A percentile compares a stretch with the other conserved stretches of the same genome.
Conservation (phyloP, 1,140 invertebrate species). For the Stegodyphus mimosarum region DNA sequence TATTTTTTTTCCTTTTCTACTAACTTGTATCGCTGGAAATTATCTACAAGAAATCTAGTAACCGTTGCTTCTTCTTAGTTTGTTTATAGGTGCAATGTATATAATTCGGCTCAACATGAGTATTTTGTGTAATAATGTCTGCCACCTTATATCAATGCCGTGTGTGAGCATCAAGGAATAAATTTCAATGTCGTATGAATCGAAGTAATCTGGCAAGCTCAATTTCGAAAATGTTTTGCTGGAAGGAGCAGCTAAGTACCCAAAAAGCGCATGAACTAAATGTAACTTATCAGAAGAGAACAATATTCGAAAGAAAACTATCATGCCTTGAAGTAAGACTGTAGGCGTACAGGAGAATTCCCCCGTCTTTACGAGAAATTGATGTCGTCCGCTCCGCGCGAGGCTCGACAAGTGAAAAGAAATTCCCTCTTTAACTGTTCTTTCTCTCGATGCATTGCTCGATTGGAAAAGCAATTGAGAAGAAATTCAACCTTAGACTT, state of each 20-base stretch:
- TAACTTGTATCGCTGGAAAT: too few relatives aligned
- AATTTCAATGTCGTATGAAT: background rate
- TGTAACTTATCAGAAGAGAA: background rate
- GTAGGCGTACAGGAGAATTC: constrained; percentile 3
- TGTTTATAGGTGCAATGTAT: too few relatives aligned
- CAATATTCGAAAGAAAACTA: background rate
- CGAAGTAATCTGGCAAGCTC: constrained; percentile 1
- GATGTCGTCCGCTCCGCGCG: constrained; percentile 20
- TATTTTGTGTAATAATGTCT: too few relatives aligned
- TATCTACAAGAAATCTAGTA: too few relatives aligned
- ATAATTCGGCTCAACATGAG: too few relatives aligned
- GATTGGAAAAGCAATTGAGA: constrained; percentile 48
- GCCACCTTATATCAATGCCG: too few relatives aligned
- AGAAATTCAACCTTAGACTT: constrained; percentile 25
- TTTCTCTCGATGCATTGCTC: constrained; percentile 13
- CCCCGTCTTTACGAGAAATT: constrained; percentile 40
- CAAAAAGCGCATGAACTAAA: background rate
- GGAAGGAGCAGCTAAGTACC: background rate
- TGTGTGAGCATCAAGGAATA: too few relatives aligned
- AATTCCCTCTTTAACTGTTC: constrained; percentile 38
- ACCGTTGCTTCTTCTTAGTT: too few relatives aligned
- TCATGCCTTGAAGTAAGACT: background rate
- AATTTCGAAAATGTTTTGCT: constrained; percentile 11
- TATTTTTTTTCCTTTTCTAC: too few relatives aligned
- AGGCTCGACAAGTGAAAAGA: constrained; percentile 21